These are phyloP conservation scores for Plebejus anna DNA, from an alignment of 2,888 invertebrate genomes.

Conservation along the genomic window DNA sequence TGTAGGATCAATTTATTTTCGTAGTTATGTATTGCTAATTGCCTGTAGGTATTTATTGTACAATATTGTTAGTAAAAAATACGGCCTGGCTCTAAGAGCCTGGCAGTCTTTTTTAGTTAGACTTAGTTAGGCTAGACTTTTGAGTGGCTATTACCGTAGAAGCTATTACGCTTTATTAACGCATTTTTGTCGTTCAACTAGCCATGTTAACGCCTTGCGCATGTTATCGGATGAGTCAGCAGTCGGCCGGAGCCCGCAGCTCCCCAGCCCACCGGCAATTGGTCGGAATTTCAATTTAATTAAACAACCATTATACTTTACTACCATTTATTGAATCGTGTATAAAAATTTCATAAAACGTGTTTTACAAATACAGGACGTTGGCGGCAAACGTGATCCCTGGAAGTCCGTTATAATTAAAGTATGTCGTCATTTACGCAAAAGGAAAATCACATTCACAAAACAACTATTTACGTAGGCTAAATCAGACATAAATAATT, in stretches of 20 bases:
- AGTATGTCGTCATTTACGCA: conserved; percentile 1
- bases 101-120: too few species aligned
- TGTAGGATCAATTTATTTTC: background rate
- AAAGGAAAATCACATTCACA: background rate
- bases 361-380: conserved; percentile 52
- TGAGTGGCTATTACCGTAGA: background rate
- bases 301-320: conserved; percentile 70
- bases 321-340: conserved; percentile 72
- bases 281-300: conserved; percentile 69
- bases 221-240: conserved; percentile 50
- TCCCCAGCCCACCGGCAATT: conserved; percentile 56
- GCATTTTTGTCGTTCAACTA: conserved; percentile 14
- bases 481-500: background rate
- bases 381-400: conserved; percentile 42
- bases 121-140: too few species aligned
- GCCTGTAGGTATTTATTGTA: background rate
- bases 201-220: conserved; percentile 10
- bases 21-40: too few species aligned
- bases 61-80: background rate
- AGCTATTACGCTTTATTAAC: background rate
- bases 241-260: conserved; percentile 44
- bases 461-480: background rate
- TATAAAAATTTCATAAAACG: conserved; percentile 67
- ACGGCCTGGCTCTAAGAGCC: too few species aligned
- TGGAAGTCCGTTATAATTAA: background rate